Percentiles rank a stretch among this genome's conserved stretches.
Evolutionary conservation across 2,888 invertebrate species (phyloP).

Genomic region (Noctuana brunneofusca): DNA sequence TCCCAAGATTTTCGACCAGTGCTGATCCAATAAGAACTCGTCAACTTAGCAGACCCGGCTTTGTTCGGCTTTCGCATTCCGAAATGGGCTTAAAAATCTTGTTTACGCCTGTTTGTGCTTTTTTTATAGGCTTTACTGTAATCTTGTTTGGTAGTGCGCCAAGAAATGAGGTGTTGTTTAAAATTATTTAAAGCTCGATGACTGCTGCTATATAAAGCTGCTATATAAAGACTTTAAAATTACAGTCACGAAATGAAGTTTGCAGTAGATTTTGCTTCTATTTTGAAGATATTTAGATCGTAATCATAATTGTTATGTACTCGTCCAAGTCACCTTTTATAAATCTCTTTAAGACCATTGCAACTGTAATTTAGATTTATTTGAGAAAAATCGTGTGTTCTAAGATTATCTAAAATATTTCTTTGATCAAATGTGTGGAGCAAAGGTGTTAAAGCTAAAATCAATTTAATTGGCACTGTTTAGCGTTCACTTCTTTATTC

Average conservation of each 20-base stretch:
- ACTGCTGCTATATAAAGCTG: neutral
- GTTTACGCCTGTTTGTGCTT: slow-evolving; percentile 16
- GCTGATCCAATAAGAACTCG: slow-evolving; percentile 34
- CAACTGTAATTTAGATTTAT: no score
- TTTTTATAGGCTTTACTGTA: neutral
- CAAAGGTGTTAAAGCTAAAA: no score
- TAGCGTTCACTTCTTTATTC: neutral
- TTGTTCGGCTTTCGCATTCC: slow-evolving; percentile 24
- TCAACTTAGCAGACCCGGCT: slow-evolving; percentile 31
- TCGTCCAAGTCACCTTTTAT: no score
- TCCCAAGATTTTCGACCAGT: slow-evolving; percentile 26
- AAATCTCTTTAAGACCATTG: no score
- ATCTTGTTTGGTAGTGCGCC: neutral
- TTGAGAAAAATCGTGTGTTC: no score
- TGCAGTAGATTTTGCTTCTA: neutral
- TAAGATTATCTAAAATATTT: no score
- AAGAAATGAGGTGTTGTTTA: neutral
- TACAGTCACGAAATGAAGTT: neutral
- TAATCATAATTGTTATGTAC: no score
- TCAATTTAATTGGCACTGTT: no score
- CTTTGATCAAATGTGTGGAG: no score
- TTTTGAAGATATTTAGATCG: neutral
- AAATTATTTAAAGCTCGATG: neutral
- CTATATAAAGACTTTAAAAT: no score
- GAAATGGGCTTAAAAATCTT: slow-evolving; percentile 26